Base-by-base conservation (phyloP, 2,113 vertebrate species). In the Neoarius graeffei region DNA sequence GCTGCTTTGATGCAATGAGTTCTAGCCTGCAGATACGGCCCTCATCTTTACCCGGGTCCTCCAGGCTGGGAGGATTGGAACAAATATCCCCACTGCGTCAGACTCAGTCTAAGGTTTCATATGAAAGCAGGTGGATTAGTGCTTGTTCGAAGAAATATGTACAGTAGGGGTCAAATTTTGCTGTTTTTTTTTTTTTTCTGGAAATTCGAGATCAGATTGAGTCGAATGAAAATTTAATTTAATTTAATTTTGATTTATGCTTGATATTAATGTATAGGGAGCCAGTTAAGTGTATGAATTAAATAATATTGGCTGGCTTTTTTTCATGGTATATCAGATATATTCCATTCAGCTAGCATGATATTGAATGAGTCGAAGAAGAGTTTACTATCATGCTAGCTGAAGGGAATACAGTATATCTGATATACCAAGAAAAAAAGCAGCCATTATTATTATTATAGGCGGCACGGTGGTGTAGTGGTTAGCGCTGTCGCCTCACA, bases 11-110 rank as follows among this genome's bases (percentile, higher is more conserved):
- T 64, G 20, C 52, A 83, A 57, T 69, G n/a, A 88, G 56, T 25
- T 76, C 48, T 69, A 83, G 83, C 86, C 60, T 71, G 54, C 80
- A 85, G 79, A 88, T 64, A 87, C 30, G 19, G 82, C 81, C 76
- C 79, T 77, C 52, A 60, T 88, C 86, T 86, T 57, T 50, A 81
- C 69, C 30, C 50, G 35, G 35, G 83, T 88, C 52, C 79, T 81
- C 7, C 54, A 83, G 86, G 79, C 86, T 66, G 50, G 20, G 19
- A 77, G 59, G 85, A 50, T 57, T 20, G 50, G 69, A 84, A 84
- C 71, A 88, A 56, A 88, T 84, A 42, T 56, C 83, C 60, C 27
- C 2, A 66, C n/a, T 82, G 67, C 52, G 56, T 89, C 82, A 81
- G 19, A 74, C 48, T 74, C 57, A 25, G 35, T 66, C 85, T 86